These are phyloP conservation scores for Dryomyza anilis DNA, from an alignment of 2,888 invertebrate genomes.

Conservation along the genomic window DNA sequence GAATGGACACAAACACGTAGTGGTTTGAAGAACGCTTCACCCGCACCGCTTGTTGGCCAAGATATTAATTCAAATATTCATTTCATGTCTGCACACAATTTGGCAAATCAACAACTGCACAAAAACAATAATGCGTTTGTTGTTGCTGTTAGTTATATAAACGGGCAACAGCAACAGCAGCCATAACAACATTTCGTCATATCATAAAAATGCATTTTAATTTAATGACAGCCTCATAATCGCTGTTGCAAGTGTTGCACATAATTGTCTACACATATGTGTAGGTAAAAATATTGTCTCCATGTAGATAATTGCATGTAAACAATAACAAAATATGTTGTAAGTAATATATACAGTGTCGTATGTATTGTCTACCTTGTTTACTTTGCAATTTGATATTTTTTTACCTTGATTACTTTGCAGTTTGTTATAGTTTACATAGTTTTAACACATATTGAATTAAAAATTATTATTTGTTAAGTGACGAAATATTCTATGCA, in stretches of 20 bases:
- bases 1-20: no score
- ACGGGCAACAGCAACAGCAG: not conserved
- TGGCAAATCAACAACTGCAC: slow-evolving; percentile 25
- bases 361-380: no score
- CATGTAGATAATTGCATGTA: not conserved
- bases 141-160: no score
- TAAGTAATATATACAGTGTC: no score
- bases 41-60: not conserved
- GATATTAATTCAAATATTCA: slow-evolving; percentile 33
- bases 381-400: no score
- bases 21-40: not conserved
- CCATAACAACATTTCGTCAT: slow-evolving; percentile 36
- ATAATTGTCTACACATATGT: not conserved
- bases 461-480: no score
- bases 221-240: slow-evolving; percentile 25
- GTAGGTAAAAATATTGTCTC: not conserved
- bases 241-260: not conserved
- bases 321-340: not conserved
- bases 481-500: no score
- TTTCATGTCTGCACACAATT: slow-evolving; percentile 35
- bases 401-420: no score
- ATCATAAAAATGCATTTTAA: slow-evolving; percentile 38
- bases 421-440: no score
- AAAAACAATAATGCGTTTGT: no score
- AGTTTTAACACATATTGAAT: no score